These are phyloP conservation scores for Lasioglossum leucozonium DNA, from an alignment of 2,888 invertebrate species.

Conservation along the genomic window DNA sequence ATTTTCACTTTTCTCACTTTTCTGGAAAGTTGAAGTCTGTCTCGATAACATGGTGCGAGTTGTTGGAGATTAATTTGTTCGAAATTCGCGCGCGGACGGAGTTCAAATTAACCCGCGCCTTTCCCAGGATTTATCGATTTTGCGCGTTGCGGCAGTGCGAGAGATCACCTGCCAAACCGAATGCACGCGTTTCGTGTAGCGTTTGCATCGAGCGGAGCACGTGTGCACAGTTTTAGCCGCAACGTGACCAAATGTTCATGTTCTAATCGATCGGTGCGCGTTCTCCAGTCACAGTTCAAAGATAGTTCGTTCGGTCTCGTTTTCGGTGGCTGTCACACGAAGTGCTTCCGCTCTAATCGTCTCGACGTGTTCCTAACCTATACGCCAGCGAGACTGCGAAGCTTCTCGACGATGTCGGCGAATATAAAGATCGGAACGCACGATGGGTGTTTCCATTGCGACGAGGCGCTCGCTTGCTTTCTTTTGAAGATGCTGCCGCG, in stretches of 20 bases:
- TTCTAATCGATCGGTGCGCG: background rate
- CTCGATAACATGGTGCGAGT: background rate
- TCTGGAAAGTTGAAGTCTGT: background rate
- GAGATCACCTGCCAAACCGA: background rate
- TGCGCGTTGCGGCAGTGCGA: background rate
- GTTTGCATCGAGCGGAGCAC: background rate
- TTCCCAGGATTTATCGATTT: background rate
- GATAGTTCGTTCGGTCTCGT: background rate
- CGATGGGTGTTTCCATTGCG: conserved; percentile 95
- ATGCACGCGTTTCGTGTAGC: background rate
- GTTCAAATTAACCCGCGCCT: conserved; percentile 14
- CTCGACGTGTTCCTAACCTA: conserved; percentile 25
- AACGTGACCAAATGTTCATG: background rate
- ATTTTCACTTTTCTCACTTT: background rate
- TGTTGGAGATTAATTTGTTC: background rate
- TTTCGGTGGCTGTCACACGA: background rate
- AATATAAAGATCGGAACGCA: conserved; percentile 89
- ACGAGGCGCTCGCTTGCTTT: conserved; percentile 97
- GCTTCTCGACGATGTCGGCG: conserved; percentile 32
- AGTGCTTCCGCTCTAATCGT: background rate
- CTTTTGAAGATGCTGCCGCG: conserved; percentile 93
- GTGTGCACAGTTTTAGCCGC: background rate
- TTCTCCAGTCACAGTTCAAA: background rate
- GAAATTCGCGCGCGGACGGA: background rate
- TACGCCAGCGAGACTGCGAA: background rate